Conservation (phyloP, 2,888 invertebrate species). For the Ganaspis brasiliensis region DNA sequence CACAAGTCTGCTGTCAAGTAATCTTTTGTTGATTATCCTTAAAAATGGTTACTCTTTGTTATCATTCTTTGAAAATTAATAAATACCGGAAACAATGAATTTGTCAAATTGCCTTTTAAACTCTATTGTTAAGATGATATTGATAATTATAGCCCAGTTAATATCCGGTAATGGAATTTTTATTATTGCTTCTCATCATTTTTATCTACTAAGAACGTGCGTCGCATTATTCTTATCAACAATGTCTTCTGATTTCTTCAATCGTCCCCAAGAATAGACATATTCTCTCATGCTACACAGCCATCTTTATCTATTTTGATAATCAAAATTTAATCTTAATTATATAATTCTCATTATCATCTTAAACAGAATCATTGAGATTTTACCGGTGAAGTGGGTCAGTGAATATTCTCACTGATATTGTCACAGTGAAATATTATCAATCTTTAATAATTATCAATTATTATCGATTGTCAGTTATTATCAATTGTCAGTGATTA, state of each 20-base stretch:
- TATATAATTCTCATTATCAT: constrained; percentile 20
- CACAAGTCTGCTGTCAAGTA: not conserved
- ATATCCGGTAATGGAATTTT: not conserved
- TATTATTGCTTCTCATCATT: not conserved
- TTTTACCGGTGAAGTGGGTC: constrained; percentile 3
- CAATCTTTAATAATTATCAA: no score
- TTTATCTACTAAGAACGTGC: constrained; percentile 19
- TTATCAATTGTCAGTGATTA: not conserved
- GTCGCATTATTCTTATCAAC: constrained; percentile 13
- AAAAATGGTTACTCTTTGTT: not conserved
- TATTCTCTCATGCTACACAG: constrained; percentile 14
- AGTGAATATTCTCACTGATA: not conserved
- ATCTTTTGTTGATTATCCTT: constrained; percentile 3
- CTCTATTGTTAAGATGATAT: not conserved
- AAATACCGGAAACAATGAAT: not conserved
- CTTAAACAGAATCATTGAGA: not conserved
- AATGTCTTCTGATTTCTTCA: constrained; percentile 5
- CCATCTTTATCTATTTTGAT: constrained; percentile 34
- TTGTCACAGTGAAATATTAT: no score
- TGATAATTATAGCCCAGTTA: not conserved
- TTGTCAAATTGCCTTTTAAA: not conserved
- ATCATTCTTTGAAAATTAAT: not conserved
- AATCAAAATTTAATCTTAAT: constrained; percentile 24
- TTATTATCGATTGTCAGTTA: no score
- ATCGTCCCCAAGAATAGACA: constrained; percentile 15